Evolutionary conservation across 64 coral and sea anemone genomes (phyloP).

Genomic region (Hydrozoanthus tunicans): DNA sequence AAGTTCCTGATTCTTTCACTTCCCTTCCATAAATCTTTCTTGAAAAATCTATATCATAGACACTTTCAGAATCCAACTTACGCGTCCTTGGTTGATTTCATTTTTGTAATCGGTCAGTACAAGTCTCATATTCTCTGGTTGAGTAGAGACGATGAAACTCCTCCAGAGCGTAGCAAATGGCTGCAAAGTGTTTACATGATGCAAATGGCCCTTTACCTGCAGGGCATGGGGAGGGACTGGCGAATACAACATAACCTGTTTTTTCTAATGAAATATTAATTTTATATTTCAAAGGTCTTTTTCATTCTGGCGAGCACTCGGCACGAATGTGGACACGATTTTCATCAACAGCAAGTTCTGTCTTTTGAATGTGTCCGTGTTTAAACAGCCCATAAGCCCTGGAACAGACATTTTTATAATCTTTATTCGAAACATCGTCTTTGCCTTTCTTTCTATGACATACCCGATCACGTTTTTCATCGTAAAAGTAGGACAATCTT

Average conservation of each 20-base stretch:
- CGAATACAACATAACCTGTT: neutral
- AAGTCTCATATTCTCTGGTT: too few species aligned
- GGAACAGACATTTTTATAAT: constrained; percentile 44
- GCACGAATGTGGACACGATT: constrained; percentile 1
- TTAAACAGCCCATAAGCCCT: neutral
- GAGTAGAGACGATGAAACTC: too few species aligned
- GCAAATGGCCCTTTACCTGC: too few species aligned
- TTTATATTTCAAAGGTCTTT: neutral
- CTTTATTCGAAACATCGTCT: constrained; percentile 45
- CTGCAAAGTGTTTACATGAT: too few species aligned
- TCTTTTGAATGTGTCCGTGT: constrained; percentile 23
- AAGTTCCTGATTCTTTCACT: too few species aligned
- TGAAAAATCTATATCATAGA: too few species aligned
- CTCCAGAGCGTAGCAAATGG: too few species aligned
- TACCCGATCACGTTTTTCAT: constrained; percentile 28
- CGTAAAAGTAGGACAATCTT: constrained; percentile 32
- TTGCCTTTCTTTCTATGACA: constrained; percentile 20
- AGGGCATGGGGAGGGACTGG: neutral
- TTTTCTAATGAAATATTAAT: neutral
- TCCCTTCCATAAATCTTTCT: too few species aligned
- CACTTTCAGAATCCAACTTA: too few species aligned
- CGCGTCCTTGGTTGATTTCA: too few species aligned
- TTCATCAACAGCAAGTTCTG: constrained; percentile 28
- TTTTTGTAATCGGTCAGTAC: too few species aligned
- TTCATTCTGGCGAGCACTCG: constrained; percentile 8